Evolutionary conservation across 2,888 invertebrate genomes (phyloP), one percentile per base, ranked within the genome.

Genomic region (Eulithis prunata): DNA sequence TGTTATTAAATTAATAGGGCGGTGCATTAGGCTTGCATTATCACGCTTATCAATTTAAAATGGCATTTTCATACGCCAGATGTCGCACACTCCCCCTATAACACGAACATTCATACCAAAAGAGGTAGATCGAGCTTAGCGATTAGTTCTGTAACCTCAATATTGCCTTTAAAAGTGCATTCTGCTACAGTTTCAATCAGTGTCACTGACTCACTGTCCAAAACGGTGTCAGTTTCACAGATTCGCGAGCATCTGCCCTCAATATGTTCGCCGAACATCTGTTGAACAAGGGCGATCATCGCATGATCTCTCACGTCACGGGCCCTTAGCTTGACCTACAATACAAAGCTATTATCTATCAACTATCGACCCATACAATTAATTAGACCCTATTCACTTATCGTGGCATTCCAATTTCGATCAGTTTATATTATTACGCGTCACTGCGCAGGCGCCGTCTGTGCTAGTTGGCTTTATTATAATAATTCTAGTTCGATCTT

Each of bases 301-400:
- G 65, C 54, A 64, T 67, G 74, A 78, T 75, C 67, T 51, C 49
- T 68, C 57, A 54, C 43, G 61, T 64, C 74, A 72, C 64, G 77
- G 74, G 79, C 82, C 83, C 84, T 85, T 78, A 79, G 79, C 79
- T 83, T 85, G 87, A 87, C 85, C 83, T 83, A 83, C 77, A 77
- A 80, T 83, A 83, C 77, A 77, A 80, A 71, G 75, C 80, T 75
- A 80, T 83, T 83, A 84, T 88, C 85, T 85, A 81, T 71, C 75
- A 80, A 77, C 85, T 85, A 81, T 71, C 75, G 80, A 77, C 86
- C 84, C 87, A 85, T 80, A 75, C 76, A 76, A 85, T 85, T 91
- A 91, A 92, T 91, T 92, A 91, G 86, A 74, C 75, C 78, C 86
- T 88, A 91, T 91, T 91, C 89, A 90, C 80, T 88, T 89, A 89